Evolutionary conservation across 1,140 invertebrate genomes (phyloP).

Genomic region (Drosophila sulfurigaster): DNA sequence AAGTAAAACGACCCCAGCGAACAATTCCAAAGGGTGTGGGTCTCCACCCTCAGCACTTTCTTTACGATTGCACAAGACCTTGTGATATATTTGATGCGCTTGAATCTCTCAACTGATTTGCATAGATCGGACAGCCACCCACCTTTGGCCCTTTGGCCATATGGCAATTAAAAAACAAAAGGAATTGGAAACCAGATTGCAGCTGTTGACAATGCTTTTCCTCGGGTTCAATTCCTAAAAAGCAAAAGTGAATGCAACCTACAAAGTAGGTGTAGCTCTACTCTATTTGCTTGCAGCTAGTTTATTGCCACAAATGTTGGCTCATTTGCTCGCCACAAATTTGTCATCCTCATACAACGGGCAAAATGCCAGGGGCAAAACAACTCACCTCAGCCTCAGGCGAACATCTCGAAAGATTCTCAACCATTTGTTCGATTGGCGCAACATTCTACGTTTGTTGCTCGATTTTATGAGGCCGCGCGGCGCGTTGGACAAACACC

Average conservation of each 20-base stretch:
- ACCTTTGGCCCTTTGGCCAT: conserved; percentile 28
- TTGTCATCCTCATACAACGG: conserved; percentile 68
- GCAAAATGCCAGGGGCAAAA: conserved; percentile 53
- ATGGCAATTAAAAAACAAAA: conserved; percentile 12
- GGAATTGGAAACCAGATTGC: conserved; percentile 2
- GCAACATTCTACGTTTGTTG: conserved; percentile 40
- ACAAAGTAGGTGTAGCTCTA: neutral
- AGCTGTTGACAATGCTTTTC: conserved; percentile 35
- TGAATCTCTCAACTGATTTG: conserved; percentile 54
- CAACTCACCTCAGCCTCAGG: conserved; percentile 14
- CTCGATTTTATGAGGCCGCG: conserved; percentile 32
- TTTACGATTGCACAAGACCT: conserved; percentile 36
- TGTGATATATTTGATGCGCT: conserved; percentile 44
- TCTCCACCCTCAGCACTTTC: conserved; percentile 39
- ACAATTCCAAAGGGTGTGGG: conserved; percentile 45
- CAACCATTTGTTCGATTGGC: conserved; percentile 63
- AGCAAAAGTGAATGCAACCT: conserved; percentile 2
- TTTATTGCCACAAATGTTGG: conserved; percentile 60
- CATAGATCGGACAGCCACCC: conserved; percentile 42
- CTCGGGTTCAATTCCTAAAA: neutral
- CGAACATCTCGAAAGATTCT: conserved; percentile 40
- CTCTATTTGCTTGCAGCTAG: conserved; percentile 19
- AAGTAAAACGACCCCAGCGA: conserved; percentile 47
- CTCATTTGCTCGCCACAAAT: conserved; percentile 62
- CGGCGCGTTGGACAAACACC: conserved; percentile 7